These are phyloP conservation scores for Drosophila virilis DNA, from an alignment of 1,140 invertebrate genomes.

Conservation along the genomic window DNA sequence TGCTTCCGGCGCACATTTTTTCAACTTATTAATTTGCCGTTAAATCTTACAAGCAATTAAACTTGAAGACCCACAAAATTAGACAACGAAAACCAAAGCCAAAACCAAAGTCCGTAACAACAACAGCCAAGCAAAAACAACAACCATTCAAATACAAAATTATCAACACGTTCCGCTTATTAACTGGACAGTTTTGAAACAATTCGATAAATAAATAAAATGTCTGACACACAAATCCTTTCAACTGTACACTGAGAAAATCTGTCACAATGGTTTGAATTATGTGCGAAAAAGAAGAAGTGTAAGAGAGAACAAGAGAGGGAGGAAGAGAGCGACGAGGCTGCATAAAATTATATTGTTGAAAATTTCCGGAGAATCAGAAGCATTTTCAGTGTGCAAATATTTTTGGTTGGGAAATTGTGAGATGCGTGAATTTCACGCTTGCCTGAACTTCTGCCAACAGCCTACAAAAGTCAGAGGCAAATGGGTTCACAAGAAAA, in stretches of 20 bases:
- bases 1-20: conserved; percentile 66
- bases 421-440: conserved; percentile 62
- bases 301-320: background rate
- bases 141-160: conserved; percentile 39
- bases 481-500: conserved; percentile 26
- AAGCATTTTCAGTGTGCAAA: conserved; percentile 52
- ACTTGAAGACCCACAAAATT: conserved; percentile 36
- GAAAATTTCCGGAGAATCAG: conserved; percentile 59
- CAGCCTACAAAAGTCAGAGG: conserved; percentile 18
- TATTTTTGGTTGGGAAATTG: conserved; percentile 30
- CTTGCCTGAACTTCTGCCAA: conserved; percentile 43
- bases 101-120: conserved; percentile 1
- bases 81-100: conserved; percentile 24
- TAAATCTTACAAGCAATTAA: conserved; percentile 70
- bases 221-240: conserved; percentile 44
- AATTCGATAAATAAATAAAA: conserved; percentile 56
- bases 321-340: background rate
- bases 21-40: conserved; percentile 76
- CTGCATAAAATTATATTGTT: conserved; percentile 44
- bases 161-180: conserved; percentile 74
- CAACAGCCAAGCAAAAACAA: conserved; percentile 3
- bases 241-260: conserved; percentile 21
- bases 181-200: conserved; percentile 47
- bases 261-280: conserved; percentile 67
- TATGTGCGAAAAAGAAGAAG: conserved; percentile 18